phyloP scores from a whole-genome alignment of 2,797 vertebrate genomes.

The Botia almorhae region DNA sequence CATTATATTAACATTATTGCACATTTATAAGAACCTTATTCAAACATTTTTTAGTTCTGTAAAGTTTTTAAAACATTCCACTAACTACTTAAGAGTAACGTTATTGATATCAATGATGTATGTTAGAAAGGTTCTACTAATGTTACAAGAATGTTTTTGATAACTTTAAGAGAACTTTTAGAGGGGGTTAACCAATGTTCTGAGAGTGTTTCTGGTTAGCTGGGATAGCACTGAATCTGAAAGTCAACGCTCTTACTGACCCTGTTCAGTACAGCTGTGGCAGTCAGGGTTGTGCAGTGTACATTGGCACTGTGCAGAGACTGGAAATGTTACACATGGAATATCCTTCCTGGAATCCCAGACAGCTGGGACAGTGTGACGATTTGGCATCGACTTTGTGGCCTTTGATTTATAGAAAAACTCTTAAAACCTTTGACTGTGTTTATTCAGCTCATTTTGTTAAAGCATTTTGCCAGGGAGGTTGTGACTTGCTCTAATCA shows the following conservation, averaged over 20 bases:
- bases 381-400: conserved; percentile 70
- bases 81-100: too few species aligned
- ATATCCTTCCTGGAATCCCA: conserved; percentile 73
- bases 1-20: too few species aligned
- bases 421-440: conserved; percentile 13
- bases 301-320: conserved; percentile 77
- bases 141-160: too few species aligned
- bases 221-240: neutral
- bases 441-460: conserved; percentile 51
- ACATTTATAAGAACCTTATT: too few species aligned
- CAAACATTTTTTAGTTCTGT: too few species aligned
- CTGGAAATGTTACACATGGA: conserved; percentile 76
- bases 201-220: too few species aligned
- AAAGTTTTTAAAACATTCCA: too few species aligned
- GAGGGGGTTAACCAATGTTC: too few species aligned
- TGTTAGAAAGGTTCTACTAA: too few species aligned
- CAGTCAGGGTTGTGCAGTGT: conserved; percentile 63
- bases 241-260: conserved; percentile 63
- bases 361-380: conserved; percentile 69
- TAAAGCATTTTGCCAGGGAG: conserved; percentile 49
- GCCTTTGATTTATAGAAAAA: conserved; percentile 45
- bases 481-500: neutral
- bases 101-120: too few species aligned
- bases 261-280: conserved; percentile 54
- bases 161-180: too few species aligned